These are phyloP conservation scores for Ptilodon capucinus DNA, from an alignment of 2,888 invertebrate species.

Conservation along the genomic window DNA sequence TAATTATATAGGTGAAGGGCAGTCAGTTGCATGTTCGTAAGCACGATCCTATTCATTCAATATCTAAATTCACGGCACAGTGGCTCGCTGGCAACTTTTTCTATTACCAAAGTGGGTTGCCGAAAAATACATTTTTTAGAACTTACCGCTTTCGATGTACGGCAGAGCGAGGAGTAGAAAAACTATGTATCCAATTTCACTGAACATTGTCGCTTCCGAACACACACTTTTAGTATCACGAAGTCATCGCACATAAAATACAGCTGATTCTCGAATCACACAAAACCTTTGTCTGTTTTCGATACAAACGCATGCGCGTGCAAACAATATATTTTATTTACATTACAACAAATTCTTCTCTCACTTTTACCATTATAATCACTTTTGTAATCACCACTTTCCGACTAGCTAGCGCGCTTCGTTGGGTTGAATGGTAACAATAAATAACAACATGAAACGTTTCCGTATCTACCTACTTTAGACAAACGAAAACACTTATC, in stretches of 20 bases:
- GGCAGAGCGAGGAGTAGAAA: conserved; percentile 86
- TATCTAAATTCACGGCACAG: conserved; percentile 10
- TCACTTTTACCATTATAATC: conserved; percentile 44
- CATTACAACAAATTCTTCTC: conserved; percentile 68
- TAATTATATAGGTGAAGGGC: neutral
- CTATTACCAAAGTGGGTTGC: conserved; percentile 25
- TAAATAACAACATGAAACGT: conserved; percentile 64
- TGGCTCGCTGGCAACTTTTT: conserved; percentile 29
- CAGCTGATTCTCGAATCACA: conserved; percentile 83
- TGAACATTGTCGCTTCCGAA: conserved; percentile 82
- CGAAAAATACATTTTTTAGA: conserved; percentile 16
- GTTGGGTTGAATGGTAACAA: conserved; percentile 50
- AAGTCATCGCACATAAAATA: conserved; percentile 81
- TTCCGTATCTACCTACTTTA: conserved; percentile 31
- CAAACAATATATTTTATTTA: conserved; percentile 80
- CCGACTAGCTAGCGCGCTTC: conserved; percentile 43
- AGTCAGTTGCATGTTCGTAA: neutral
- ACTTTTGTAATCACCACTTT: conserved; percentile 30
- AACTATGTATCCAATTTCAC: conserved; percentile 86
- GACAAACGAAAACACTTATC: conserved; percentile 33
- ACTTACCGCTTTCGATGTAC: conserved; percentile 88
- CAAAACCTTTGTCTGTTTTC: conserved; percentile 84
- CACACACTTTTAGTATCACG: conserved; percentile 75
- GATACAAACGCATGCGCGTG: conserved; percentile 82
- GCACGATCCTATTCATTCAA: neutral